These are phyloP conservation scores for Heliconius hortense DNA, from an alignment of 2,888 invertebrate genomes.

Conservation along the genomic window DNA sequence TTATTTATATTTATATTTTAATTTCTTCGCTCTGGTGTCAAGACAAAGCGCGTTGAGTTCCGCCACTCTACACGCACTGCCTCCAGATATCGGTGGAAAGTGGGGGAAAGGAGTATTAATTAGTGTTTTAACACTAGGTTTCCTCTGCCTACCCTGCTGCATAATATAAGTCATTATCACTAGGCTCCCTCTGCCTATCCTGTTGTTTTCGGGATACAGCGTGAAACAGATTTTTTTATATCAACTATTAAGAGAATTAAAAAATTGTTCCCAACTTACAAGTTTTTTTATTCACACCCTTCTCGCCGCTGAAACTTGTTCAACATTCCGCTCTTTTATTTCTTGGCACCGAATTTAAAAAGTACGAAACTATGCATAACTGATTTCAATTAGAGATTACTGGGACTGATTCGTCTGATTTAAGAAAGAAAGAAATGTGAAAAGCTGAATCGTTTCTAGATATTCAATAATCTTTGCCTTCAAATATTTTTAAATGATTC, in stretches of 20 bases:
- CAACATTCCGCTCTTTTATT: constrained; percentile 8
- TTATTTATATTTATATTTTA: too few relatives aligned
- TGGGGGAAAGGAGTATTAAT: too few relatives aligned
- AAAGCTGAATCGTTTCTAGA: background rate
- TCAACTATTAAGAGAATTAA: background rate
- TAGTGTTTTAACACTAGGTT: too few relatives aligned
- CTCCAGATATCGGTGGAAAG: too few relatives aligned
- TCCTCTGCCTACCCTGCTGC: too few relatives aligned
- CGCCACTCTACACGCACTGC: too few relatives aligned
- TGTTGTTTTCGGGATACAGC: too few relatives aligned
- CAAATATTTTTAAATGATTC: background rate
- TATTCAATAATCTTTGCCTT: background rate
- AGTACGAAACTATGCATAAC: background rate
- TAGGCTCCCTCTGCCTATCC: too few relatives aligned
- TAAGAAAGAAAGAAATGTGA: background rate
- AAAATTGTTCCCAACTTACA: constrained; percentile 4
- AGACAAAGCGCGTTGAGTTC: too few relatives aligned
- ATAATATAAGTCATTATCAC: too few relatives aligned
- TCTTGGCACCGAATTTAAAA: constrained; percentile 4
- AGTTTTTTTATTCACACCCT: constrained; percentile 7
- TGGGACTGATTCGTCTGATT: background rate
- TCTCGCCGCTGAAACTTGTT: constrained; percentile 7
- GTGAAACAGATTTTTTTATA: too few relatives aligned
- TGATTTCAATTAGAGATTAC: background rate
- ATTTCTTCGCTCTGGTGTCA: too few relatives aligned